These are phyloP conservation scores for Crotalus helleri DNA, from an alignment of 2,113 vertebrate genomes.

Conservation along the genomic window DNA sequence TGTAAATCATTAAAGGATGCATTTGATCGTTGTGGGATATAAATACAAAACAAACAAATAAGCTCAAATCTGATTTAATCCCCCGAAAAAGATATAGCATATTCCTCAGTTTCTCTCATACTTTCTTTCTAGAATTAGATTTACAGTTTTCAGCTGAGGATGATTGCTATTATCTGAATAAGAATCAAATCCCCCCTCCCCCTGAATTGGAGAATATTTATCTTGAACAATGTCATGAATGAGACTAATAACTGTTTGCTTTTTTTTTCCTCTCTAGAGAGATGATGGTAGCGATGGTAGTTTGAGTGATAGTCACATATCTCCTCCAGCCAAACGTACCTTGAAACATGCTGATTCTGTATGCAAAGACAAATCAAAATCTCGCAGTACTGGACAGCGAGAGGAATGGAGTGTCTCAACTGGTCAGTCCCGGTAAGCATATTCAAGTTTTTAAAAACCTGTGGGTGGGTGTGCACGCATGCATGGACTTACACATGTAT, in stretches of 20 bases:
- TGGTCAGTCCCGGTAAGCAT: conserved; percentile 87
- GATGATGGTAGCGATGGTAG: conserved; percentile 87
- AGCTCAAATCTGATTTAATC: not conserved
- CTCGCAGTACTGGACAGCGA: conserved; percentile 85
- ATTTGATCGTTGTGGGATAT: not conserved
- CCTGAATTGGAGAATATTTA: not conserved
- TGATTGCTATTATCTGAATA: not conserved
- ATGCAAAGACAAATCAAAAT: conserved; percentile 93
- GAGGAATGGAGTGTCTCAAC: conserved; percentile 89
- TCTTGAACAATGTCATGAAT: not conserved
- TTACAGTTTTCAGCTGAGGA: not conserved
- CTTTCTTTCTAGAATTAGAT: not conserved
- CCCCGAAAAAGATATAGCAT: not conserved
- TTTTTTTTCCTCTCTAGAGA: conserved; percentile 72
- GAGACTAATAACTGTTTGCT: not conserved
- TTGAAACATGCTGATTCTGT: conserved; percentile 89
- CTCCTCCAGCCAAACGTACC: conserved; percentile 89
- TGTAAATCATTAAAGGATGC: not conserved
- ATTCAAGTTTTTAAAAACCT: not conserved
- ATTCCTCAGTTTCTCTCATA: too few relatives aligned
- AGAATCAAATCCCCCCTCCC: not conserved
- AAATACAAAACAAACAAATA: not conserved
- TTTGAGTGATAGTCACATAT: conserved; percentile 86
- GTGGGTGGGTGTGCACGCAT: too few relatives aligned
- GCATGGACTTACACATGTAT: not conserved